Evolutionary conservation across 2,888 invertebrate genomes (phyloP).

Genomic region (Corbicula japonica): DNA sequence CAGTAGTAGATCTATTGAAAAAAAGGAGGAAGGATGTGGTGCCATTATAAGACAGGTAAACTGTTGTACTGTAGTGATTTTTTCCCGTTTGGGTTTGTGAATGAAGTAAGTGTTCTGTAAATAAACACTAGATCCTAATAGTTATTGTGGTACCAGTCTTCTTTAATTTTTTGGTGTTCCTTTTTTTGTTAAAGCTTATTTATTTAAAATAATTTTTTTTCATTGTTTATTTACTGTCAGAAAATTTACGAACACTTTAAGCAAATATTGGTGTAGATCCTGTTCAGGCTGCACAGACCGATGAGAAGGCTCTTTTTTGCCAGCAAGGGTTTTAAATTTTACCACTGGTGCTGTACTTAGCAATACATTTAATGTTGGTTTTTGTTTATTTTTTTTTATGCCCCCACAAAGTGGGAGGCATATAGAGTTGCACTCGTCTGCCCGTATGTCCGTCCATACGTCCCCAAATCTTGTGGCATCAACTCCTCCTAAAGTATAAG

Average conservation of each 20-base stretch:
- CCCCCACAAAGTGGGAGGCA: too few relatives aligned
- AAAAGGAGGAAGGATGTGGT: conserved; percentile 18
- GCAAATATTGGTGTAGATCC: not conserved
- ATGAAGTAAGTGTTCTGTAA: not conserved
- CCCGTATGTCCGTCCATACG: too few relatives aligned
- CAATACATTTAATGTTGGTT: too few relatives aligned
- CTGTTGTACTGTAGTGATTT: not conserved
- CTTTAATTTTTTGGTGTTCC: not conserved
- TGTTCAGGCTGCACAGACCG: not conserved
- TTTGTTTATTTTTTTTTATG: too few relatives aligned
- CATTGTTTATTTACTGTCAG: not conserved
- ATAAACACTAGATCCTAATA: not conserved
- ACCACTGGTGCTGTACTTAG: too few relatives aligned
- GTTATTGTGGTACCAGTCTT: not conserved
- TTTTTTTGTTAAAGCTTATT: not conserved
- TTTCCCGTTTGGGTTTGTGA: not conserved
- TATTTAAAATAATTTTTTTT: not conserved
- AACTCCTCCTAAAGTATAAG: too few relatives aligned
- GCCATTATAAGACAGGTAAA: conserved; percentile 21
- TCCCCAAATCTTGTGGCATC: too few relatives aligned
- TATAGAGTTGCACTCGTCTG: too few relatives aligned
- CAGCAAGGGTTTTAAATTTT: too few relatives aligned
- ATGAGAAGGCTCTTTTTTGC: too few relatives aligned
- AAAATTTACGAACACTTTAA: not conserved
- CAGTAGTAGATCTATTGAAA: not conserved